Percentiles rank a stretch among this genome's conserved stretches.
Conservation (phyloP, 2,797 vertebrate species). For the Sciaenops ocellatus region DNA sequence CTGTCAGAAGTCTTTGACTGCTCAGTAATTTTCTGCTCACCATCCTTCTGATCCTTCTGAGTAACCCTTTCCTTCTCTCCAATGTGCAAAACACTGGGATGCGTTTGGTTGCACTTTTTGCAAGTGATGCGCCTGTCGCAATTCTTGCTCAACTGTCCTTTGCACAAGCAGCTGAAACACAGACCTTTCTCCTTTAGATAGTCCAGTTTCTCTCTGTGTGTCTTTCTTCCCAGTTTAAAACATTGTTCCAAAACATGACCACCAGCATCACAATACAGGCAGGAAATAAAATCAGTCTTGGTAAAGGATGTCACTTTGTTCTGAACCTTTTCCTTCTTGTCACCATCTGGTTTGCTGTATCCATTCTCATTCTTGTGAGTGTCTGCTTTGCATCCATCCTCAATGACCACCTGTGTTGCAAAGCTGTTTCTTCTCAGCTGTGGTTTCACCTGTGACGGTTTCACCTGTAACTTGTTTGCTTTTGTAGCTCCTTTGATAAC, state of each 20-base stretch:
- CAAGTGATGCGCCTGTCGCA: neutral
- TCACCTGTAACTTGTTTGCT: neutral
- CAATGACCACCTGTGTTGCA: neutral
- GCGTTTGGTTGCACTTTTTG: neutral
- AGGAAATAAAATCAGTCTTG: neutral
- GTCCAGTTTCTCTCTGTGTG: neutral
- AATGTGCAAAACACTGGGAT: neutral
- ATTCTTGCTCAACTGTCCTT: neutral
- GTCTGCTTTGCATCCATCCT: neutral
- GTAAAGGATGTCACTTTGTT: neutral
- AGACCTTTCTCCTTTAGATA: constrained; percentile 2
- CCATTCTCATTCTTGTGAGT: neutral
- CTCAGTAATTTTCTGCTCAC: too few species aligned
- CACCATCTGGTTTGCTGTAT: too few species aligned
- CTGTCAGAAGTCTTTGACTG: too few species aligned
- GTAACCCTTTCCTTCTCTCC: neutral
- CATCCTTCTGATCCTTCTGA: too few species aligned
- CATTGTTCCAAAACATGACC: neutral
- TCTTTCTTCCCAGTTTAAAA: neutral
- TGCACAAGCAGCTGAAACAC: neutral
- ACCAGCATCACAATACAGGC: neutral
- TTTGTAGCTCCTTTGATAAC: neutral
- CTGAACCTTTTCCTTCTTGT: neutral
- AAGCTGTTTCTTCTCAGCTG: neutral
- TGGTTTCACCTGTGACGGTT: neutral